A percentile compares a stretch with the other conserved stretches of the same genome.
phyloP scores from a whole-genome alignment of 2,113 vertebrate genomes.

The Lontra canadensis region DNA sequence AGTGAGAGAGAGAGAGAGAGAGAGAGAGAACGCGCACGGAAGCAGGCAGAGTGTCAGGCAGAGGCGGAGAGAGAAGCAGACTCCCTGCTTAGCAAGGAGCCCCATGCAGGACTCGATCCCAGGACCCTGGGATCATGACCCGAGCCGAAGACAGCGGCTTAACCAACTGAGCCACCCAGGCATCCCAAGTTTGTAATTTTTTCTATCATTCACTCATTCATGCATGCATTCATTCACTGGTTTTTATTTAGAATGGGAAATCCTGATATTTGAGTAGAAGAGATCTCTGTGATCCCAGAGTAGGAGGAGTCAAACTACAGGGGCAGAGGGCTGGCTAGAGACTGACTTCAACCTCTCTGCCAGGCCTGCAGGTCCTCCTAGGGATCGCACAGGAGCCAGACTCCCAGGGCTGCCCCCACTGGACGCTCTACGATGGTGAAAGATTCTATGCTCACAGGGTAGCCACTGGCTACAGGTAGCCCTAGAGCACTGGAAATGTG shows the following conservation, averaged over 20 bases:
- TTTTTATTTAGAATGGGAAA: not conserved
- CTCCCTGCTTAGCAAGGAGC: too few species aligned
- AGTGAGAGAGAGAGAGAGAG: too few species aligned
- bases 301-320: not conserved
- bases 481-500: not conserved
- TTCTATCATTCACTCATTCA: not conserved
- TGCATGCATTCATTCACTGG: not conserved
- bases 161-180: too few species aligned
- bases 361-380: rapidly evolving
- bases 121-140: too few species aligned
- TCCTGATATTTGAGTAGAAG: not conserved
- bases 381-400: not conserved
- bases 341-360: rapidly evolving
- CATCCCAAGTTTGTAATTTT: not conserved
- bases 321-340: not conserved
- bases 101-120: too few species aligned
- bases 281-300: not conserved
- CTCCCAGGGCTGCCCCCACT: too few species aligned
- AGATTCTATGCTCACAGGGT: not conserved
- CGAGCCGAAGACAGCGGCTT: too few species aligned
- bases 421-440: not conserved
- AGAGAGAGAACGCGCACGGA: too few species aligned
- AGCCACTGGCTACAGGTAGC: not conserved
- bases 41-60: too few species aligned
- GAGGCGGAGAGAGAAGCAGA: too few species aligned